Evolutionary conservation across 2,797 vertebrate genomes (phyloP).

Genomic region (Mormyrops boulengeri): DNA sequence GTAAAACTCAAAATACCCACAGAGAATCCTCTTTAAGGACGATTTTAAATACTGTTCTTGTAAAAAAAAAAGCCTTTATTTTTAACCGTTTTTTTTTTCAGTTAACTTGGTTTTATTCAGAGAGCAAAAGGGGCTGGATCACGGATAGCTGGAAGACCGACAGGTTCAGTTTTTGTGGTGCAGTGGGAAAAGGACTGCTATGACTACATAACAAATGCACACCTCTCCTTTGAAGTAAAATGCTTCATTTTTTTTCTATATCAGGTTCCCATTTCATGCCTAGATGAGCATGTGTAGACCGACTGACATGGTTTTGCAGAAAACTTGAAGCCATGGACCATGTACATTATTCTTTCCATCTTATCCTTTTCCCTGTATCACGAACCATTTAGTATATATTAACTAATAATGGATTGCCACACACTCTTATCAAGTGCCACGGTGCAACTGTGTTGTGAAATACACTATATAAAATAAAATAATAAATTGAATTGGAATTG

Average conservation of each 20-base stretch:
- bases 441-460: not conserved
- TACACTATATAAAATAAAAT: not conserved
- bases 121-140: not conserved
- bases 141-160: not conserved
- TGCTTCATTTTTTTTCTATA: not conserved
- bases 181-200: not conserved
- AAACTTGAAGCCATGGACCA: not conserved
- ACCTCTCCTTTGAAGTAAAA: not conserved
- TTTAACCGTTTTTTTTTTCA: not conserved
- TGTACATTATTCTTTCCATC: not conserved
- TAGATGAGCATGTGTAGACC: not conserved
- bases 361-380: not conserved
- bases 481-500: not conserved
- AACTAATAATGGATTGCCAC: not conserved
- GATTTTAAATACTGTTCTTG: not conserved
- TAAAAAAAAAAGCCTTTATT: not conserved
- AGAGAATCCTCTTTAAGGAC: constrained; percentile 3
- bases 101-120: not conserved
- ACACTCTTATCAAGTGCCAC: not conserved
- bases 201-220: not conserved
- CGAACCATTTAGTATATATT: not conserved
- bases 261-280: not conserved
- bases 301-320: not conserved
- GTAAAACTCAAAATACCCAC: not conserved
- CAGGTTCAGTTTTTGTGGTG: not conserved